Base-by-base conservation (phyloP, 2,888 invertebrate genomes). In the Parnassius apollo region DNA sequence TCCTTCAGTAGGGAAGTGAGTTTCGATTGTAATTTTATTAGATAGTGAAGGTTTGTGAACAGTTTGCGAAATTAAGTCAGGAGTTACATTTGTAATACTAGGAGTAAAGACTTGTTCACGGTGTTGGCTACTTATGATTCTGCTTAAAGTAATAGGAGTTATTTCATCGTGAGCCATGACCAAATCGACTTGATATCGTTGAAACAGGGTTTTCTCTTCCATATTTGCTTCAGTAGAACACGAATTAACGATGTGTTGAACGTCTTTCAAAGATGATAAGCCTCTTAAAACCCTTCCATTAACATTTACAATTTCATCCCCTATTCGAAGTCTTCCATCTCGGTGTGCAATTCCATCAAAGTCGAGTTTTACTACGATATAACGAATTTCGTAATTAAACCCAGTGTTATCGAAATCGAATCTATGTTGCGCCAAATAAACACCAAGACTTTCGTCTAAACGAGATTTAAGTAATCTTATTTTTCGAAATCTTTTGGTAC, bases 251-350 rank as follows among this genome's bases (percentile, higher is more conserved):
- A 94, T 89, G 55, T 93, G 88, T 72, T 94, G 94, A 18, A 94
- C 93, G 71, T 95, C 95, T 76, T 94, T 93, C 63, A 94, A 87
- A 8, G 94, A 94, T 52, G 94, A 93, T 61, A 97, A 91, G 1
- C 96, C 96, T 67, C 95, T 93, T 65, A 98, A 86, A 68, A 96
- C 94, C 75, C 94, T 94, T 10, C 97, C 97, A 82, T 98, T 98
- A 44, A 97, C 96, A 85, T 96, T 96, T 11, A 98, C 95, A 68
- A 98, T 95, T 92, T 98, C 97, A 85, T 98, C 98, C 12, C 97
- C 97, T 64, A 96, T 93, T 74, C 94, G 93, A 66, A 98, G 92
- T 72, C 96, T 93, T 22, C 96, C 96, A 81, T 97, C 96, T 85
- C 96, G 96, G 68, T 94, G 94, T 35, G 95, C 95, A 81, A 94